Evolutionary conservation across 2,797 vertebrate species (phyloP).

Genomic region (Linurgus olivaceus): DNA sequence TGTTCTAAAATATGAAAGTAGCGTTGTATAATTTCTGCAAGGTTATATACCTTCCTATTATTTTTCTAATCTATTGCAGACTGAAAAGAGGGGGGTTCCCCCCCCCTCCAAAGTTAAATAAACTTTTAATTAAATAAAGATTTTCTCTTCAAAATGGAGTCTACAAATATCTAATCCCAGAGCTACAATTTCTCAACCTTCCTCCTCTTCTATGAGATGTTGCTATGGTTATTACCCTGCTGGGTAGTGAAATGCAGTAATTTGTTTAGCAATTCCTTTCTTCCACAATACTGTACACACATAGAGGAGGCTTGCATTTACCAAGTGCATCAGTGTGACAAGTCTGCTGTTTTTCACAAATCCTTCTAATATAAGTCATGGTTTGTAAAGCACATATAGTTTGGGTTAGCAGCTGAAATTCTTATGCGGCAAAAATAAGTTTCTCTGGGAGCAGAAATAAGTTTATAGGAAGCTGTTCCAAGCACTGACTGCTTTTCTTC

Average conservation of each 20-base stretch:
- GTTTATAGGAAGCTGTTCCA: not conserved
- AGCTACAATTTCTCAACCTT: constrained; percentile 24
- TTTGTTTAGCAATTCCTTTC: constrained; percentile 42
- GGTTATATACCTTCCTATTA: not conserved
- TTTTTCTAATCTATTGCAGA: not conserved
- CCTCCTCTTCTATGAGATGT: constrained; percentile 3
- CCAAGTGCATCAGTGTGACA: constrained; percentile 13
- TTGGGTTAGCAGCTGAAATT: not conserved
- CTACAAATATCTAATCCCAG: constrained; percentile 34
- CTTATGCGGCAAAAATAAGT: not conserved
- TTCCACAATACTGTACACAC: not conserved
- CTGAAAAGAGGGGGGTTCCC: not conserved
- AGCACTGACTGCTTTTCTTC: not conserved
- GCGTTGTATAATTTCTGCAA: not conserved
- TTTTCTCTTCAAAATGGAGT: constrained; percentile 19
- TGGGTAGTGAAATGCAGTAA: constrained; percentile 45
- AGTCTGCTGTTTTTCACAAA: not conserved
- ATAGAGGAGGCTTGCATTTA: not conserved
- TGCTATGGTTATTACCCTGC: constrained; percentile 62
- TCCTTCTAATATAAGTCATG: not conserved
- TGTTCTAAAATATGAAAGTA: not conserved
- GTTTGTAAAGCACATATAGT: constrained; percentile 3
- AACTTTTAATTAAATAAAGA: constrained; percentile 54
- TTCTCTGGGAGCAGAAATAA: not conserved
- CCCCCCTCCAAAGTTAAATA: constrained; percentile 10